Conservation (phyloP, 2,797 vertebrate genomes). For the Setipinna tenuifilis region DNA sequence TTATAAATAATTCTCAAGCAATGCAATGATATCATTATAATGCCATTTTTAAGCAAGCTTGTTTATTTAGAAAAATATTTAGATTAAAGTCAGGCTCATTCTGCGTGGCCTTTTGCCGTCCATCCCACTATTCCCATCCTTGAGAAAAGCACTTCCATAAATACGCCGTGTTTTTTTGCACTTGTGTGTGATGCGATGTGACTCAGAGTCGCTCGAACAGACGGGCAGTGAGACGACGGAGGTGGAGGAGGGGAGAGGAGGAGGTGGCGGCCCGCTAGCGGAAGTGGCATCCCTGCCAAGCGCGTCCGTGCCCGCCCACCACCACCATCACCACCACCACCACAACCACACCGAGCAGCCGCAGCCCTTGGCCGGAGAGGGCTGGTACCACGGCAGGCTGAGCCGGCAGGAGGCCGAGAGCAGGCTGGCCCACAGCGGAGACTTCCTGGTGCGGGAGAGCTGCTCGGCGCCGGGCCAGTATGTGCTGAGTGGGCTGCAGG, state of each 20-base stretch:
- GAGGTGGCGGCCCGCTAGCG: background rate
- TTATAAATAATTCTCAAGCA: no score
- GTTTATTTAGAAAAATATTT: background rate
- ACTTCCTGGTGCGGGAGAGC: slow-evolving; percentile 92
- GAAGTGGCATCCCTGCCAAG: background rate
- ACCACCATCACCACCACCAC: background rate
- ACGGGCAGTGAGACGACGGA: background rate
- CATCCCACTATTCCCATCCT: background rate
- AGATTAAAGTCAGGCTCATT: background rate
- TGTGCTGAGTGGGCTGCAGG: slow-evolving; percentile 90
- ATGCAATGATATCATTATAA: no score
- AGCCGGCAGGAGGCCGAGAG: slow-evolving; percentile 85
- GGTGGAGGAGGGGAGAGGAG: background rate
- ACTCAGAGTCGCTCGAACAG: slow-evolving; percentile 9
- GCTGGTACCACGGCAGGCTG: slow-evolving; percentile 90
- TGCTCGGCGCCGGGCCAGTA: slow-evolving; percentile 86
- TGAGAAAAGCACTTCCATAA: background rate
- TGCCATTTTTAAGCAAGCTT: no score
- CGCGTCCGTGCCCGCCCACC: background rate
- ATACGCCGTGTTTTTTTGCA: background rate
- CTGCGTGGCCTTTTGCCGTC: background rate
- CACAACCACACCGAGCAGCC: slow-evolving; percentile 47
- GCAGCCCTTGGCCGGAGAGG: slow-evolving; percentile 69
- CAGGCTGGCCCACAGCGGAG: slow-evolving; percentile 84
- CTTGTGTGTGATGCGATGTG: background rate